A percentile compares a stretch with the other conserved stretches of the same genome.
These are phyloP conservation scores for Eumaeus atala DNA, from an alignment of 1,140 invertebrate genomes.

Conservation along the genomic window DNA sequence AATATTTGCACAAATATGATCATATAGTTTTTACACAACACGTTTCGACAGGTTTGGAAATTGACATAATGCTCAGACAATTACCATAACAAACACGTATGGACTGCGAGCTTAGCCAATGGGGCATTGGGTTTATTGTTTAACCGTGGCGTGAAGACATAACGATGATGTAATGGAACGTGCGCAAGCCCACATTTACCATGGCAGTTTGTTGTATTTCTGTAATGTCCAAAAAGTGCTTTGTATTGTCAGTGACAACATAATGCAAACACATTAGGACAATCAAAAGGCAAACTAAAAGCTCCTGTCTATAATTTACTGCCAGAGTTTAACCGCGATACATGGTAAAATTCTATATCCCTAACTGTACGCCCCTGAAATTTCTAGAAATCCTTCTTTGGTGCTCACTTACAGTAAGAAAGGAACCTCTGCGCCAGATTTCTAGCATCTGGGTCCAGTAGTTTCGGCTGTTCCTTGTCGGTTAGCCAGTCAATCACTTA, in stretches of 20 bases:
- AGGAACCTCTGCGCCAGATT: too few relatives aligned
- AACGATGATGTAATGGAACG: background rate
- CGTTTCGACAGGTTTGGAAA: background rate
- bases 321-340: background rate
- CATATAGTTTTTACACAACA: background rate
- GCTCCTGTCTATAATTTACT: background rate
- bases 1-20: background rate
- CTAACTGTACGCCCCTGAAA: too few relatives aligned
- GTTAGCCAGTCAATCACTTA: too few relatives aligned
- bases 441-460: too few relatives aligned
- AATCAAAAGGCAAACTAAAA: background rate
- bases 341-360: too few relatives aligned
- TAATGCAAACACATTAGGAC: background rate
- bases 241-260: background rate
- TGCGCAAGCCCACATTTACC: background rate
- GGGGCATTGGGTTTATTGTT: background rate
- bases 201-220: background rate
- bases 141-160: background rate
- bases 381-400: too few relatives aligned
- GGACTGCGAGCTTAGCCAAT: background rate
- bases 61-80: background rate
- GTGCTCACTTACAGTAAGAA: too few relatives aligned
- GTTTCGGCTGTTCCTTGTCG: too few relatives aligned
- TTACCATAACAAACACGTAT: conserved; percentile 5
- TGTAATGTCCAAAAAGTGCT: background rate